phyloP scores from a whole-genome alignment of 2,797 vertebrate genomes.

The Phyllotis vaccarum region DNA sequence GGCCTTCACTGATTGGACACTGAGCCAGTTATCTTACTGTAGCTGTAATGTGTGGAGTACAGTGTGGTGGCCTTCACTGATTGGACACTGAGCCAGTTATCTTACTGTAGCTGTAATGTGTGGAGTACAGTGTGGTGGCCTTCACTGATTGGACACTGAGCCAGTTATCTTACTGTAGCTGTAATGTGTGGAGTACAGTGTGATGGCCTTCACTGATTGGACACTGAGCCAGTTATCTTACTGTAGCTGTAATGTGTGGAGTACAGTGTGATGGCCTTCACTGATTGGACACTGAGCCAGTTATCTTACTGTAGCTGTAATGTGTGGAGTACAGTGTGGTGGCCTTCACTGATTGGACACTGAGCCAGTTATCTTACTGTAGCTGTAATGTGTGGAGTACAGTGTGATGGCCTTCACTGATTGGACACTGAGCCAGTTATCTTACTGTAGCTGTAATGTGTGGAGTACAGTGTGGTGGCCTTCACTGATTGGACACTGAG shows the following conservation, averaged over 20 bases:
- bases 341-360: background rate
- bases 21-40: background rate
- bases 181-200: background rate
- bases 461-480: background rate
- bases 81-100: background rate
- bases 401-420: background rate
- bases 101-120: background rate
- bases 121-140: background rate
- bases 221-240: background rate
- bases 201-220: background rate
- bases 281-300: background rate
- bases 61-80: background rate
- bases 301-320: background rate
- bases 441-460: background rate
- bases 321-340: background rate
- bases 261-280: background rate
- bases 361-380: background rate
- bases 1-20: background rate
- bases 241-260: background rate
- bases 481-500: background rate
- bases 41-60: background rate
- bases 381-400: background rate
- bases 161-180: background rate
- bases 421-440: background rate
- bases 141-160: background rate